Conservation (phyloP, 2,888 invertebrate species). For the Orchesella flavescens region DNA sequence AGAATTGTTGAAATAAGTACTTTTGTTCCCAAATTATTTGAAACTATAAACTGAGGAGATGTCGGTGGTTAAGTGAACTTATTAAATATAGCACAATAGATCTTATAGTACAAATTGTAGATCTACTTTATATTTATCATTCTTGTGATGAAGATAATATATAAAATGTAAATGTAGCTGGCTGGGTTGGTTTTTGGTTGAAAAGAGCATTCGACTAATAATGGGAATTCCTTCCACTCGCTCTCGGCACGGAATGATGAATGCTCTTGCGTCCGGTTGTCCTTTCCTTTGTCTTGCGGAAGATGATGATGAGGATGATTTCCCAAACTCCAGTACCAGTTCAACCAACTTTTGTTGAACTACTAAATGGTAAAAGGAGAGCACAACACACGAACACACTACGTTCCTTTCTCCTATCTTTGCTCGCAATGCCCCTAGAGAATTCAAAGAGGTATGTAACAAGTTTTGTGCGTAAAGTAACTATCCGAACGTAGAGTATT, state of each 20-base stretch:
- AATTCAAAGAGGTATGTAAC: background rate
- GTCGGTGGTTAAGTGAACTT: no score
- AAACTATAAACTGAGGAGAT: no score
- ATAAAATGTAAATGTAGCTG: background rate
- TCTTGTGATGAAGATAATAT: conserved; percentile 17
- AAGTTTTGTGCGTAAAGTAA: background rate
- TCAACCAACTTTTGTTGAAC: conserved; percentile 1
- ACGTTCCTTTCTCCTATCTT: conserved; percentile 13
- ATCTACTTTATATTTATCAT: background rate
- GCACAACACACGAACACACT: no score
- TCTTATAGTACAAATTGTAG: no score
- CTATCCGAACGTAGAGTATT: no score
- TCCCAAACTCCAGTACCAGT: conserved; percentile 7
- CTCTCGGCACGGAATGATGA: conserved; percentile 54
- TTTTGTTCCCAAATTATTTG: no score
- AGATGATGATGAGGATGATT: conserved; percentile 10
- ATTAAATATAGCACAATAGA: no score
- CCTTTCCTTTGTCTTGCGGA: conserved; percentile 29
- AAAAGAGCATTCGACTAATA: conserved; percentile 35
- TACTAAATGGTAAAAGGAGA: no score
- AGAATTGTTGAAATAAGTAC: no score
- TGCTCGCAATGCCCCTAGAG: conserved; percentile 3
- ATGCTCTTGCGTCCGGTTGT: conserved; percentile 53
- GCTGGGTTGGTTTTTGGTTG: background rate
- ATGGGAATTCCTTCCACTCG: conserved; percentile 58